phyloP scores from a whole-genome alignment of 2,888 invertebrate species.

The Nomada hirtipes region DNA sequence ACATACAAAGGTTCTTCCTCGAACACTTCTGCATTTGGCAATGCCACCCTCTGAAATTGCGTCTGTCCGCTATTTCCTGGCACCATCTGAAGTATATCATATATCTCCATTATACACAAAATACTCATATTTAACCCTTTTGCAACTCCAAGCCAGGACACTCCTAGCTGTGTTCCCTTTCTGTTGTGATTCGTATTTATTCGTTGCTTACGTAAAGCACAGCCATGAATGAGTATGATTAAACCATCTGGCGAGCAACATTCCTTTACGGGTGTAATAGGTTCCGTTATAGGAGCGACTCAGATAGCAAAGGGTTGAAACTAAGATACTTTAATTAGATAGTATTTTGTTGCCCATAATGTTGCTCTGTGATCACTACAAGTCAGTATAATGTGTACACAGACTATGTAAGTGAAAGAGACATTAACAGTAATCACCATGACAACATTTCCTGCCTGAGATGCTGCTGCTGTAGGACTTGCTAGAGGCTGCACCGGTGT shows the following conservation, averaged over 20 bases:
- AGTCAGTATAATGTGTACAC: conserved; percentile 79
- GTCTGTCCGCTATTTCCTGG: conserved; percentile 85
- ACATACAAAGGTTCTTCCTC: conserved; percentile 99
- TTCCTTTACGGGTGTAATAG: no score
- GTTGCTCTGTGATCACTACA: conserved; percentile 81
- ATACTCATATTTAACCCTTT: neutral
- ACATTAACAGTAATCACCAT: conserved; percentile 87
- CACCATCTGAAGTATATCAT: conserved; percentile 85
- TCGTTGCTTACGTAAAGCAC: no score
- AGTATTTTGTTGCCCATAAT: conserved; percentile 50
- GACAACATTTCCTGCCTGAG: conserved; percentile 89
- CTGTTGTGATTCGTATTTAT: no score
- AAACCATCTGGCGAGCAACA: no score
- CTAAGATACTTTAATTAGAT: neutral
- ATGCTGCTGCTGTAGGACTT: conserved; percentile 82
- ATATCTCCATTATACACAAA: neutral
- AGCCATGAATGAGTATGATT: no score
- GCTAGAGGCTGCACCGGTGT: conserved; percentile 84
- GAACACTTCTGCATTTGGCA: conserved; percentile 87
- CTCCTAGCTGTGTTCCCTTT: no score
- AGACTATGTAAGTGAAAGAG: conserved; percentile 81
- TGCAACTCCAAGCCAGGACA: no score
- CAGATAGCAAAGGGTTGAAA: no score
- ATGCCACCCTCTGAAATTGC: conserved; percentile 87
- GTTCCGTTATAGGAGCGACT: no score